A percentile compares a stretch with the other conserved stretches of the same genome.
These are phyloP conservation scores for Caenorhabditis remanei DNA, from an alignment of 1,140 invertebrate genomes.

Conservation along the genomic window DNA sequence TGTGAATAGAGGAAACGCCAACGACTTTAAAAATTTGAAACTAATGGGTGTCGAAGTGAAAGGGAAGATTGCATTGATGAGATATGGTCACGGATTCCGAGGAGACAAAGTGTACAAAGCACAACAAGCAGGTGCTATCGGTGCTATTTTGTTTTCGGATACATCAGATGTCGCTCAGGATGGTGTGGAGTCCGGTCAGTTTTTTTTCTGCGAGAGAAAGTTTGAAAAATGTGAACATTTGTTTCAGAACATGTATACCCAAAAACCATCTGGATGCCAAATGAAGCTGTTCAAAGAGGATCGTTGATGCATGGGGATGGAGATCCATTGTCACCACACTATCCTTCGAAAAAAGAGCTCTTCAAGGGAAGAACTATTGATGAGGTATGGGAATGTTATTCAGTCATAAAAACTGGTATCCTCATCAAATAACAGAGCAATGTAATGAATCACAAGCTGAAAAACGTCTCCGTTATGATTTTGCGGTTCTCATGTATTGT, in stretches of 20 bases:
- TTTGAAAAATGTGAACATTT: background rate
- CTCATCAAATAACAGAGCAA: no score
- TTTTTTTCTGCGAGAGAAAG: constrained; percentile 2
- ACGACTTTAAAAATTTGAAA: constrained; percentile 72
- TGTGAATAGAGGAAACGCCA: constrained; percentile 68
- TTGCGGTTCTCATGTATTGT: no score
- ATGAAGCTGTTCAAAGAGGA: constrained; percentile 72
- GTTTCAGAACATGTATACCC: constrained; percentile 72
- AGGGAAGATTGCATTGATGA: constrained; percentile 66
- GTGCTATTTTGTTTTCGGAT: constrained; percentile 76
- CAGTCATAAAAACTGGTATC: no score
- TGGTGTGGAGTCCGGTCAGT: constrained; percentile 65
- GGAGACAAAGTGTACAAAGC: constrained; percentile 73
- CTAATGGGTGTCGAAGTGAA: constrained; percentile 69
- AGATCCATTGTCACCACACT: constrained; percentile 74
- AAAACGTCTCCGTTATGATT: background rate
- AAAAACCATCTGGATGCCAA: constrained; percentile 72
- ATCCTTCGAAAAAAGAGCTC: constrained; percentile 66
- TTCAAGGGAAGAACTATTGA: constrained; percentile 60
- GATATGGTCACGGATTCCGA: constrained; percentile 71
- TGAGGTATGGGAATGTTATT: constrained; percentile 36
- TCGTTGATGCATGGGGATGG: constrained; percentile 70
- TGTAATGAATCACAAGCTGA: background rate
- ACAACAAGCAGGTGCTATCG: constrained; percentile 72
- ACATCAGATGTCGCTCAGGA: constrained; percentile 73